Evolutionary conservation across 92 coral and sea anemone species (phyloP), one percentile per base, ranked within the genome.

Genomic region (Siderastrea radians): DNA sequence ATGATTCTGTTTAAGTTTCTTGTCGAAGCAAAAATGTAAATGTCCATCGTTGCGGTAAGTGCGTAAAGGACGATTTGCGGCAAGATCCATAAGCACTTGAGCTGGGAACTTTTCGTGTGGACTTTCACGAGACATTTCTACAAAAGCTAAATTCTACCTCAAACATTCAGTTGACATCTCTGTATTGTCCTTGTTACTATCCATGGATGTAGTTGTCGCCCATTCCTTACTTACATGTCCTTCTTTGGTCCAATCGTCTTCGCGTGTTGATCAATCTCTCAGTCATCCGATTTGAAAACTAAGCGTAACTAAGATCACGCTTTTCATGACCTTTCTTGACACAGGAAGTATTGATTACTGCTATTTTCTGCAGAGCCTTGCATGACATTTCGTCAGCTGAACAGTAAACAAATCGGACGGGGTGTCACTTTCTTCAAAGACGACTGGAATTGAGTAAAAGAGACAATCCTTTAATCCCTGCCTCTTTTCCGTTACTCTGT

Each of bases 241-340:
- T 11, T 16, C 49, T 80, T 66, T 6, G 13, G 8, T 8, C 6
- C 14, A 67, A 4, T 15, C 44, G 64, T 17, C 53, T 51, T 10
- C 17, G 63, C 45, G 67, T 5, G 60, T 38, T 19, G 11, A 55
- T 38, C 49, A 69, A 14, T 26, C 38, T 64, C 7, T 26, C 38
- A 26, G 38, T 26, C 38, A 53, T 19, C 43, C 49, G 1, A 12
- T 1, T 13, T 19, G 61, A 47, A 47, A 57, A 58, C 58, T 47
- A 15, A 55, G 57, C 78, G 59, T 71, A 47, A 16, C 78, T 49
- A 74, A 43, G 74, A 82, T 84, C 87, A 84, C 80, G 81, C 87
- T 49, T 43, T 44, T 67, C 51, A 62, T 84, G 87, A 84, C 87
- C 87, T 84, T 84, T 51, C 73, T 49, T 84, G 81, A 84, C 80